Evolutionary conservation across 2,797 vertebrate genomes (phyloP).

Genomic region (Pangasius macronema): DNA sequence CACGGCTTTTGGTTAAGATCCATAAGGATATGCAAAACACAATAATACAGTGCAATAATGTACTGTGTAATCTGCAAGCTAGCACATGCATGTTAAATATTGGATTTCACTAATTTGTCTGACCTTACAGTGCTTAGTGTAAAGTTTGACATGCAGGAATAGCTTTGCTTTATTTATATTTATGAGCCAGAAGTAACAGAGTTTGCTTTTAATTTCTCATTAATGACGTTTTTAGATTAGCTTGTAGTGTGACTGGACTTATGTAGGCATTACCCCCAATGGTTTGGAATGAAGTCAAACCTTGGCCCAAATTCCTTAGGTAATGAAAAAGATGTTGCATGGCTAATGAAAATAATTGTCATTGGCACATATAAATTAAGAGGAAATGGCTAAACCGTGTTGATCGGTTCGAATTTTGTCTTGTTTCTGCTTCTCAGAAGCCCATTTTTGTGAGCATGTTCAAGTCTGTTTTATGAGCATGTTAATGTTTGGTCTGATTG

Average conservation of each 20-base stretch:
- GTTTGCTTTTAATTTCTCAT: neutral
- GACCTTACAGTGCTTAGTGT: neutral
- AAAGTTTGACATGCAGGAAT: neutral
- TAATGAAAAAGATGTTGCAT: constrained; percentile 23
- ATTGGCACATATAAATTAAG: constrained; percentile 18
- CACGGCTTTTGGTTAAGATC: constrained; percentile 23
- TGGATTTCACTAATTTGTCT: neutral
- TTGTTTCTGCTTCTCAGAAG: constrained; percentile 2
- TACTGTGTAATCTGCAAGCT: neutral
- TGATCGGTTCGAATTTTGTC: constrained; percentile 35
- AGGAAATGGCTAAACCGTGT: constrained; percentile 39
- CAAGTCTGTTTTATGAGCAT: constrained; percentile 13
- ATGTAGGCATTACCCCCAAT: neutral
- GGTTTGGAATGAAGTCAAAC: neutral
- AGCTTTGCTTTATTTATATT: neutral
- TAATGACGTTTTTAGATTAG: neutral
- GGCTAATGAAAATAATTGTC: neutral
- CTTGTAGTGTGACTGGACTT: neutral
- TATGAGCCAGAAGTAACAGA: neutral
- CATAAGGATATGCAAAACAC: neutral
- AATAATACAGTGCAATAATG: neutral
- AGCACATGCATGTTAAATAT: constrained; percentile 5
- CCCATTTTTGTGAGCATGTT: neutral
- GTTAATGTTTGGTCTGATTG: neutral
- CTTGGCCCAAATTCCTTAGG: neutral